Percentiles rank a stretch among this genome's conserved stretches.
These are phyloP conservation scores for Penaeus monodon DNA, from an alignment of 2,888 invertebrate genomes.

Conservation along the genomic window DNA sequence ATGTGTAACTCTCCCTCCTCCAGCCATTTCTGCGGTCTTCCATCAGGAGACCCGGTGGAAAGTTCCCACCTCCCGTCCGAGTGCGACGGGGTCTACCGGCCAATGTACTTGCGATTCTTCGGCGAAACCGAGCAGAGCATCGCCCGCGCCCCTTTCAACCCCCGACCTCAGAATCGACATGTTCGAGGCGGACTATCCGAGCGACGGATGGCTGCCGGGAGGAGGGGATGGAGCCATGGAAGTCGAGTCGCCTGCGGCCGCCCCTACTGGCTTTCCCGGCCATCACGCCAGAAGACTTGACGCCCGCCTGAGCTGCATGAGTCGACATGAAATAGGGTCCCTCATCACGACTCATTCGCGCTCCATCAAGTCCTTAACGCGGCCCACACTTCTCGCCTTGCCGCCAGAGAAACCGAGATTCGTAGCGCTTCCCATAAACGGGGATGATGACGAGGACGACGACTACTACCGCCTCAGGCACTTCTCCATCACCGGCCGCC, in stretches of 20 bases:
- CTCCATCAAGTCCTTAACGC: constrained; percentile 45
- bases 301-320: constrained; percentile 86
- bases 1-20: constrained; percentile 12
- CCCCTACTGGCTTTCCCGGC: constrained; percentile 39
- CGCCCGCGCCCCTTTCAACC: constrained; percentile 50
- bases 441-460: constrained; percentile 59
- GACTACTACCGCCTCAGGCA: constrained; percentile 67
- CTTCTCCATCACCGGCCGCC: constrained; percentile 67
- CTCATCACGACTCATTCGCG: constrained; percentile 60
- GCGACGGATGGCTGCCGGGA: constrained; percentile 41
- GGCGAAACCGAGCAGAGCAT: constrained; percentile 9
- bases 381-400: constrained; percentile 57
- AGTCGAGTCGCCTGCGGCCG: constrained; percentile 26
- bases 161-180: constrained; percentile 47
- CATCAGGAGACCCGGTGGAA: background rate
- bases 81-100: constrained; percentile 22
- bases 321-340: constrained; percentile 87
- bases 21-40: background rate
- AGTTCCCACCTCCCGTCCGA: constrained; percentile 7
- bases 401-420: constrained; percentile 57
- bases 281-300: constrained; percentile 68
- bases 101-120: constrained; percentile 10
- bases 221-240: constrained; percentile 20
- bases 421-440: constrained; percentile 54
- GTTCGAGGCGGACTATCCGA: constrained; percentile 46